Percentiles rank a stretch among this genome's conserved stretches.
Conservation (phyloP, 2,797 vertebrate species). For the Yasuhikotakia modesta region DNA sequence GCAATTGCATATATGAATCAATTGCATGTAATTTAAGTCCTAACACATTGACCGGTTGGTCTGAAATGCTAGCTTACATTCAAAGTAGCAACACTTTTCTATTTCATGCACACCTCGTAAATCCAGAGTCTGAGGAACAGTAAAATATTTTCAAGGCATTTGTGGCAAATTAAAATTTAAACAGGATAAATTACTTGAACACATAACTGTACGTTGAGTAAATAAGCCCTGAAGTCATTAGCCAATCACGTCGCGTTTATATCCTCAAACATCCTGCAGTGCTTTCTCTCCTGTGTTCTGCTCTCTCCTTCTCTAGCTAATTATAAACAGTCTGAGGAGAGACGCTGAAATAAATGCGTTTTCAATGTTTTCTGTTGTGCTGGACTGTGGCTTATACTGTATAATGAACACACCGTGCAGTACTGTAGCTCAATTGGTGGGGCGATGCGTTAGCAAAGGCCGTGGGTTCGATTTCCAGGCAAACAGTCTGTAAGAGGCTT, state of each 20-base stretch:
- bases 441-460: too few relatives aligned
- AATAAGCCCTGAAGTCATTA: constrained; percentile 39
- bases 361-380: neutral
- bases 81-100: neutral
- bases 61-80: too few relatives aligned
- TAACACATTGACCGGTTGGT: too few relatives aligned
- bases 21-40: too few relatives aligned
- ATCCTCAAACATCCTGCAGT: neutral
- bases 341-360: neutral
- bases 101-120: neutral
- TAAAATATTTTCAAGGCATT: constrained; percentile 14
- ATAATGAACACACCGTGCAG: neutral
- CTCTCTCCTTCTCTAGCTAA: neutral
- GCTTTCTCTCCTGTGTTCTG: constrained; percentile 13
- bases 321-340: neutral
- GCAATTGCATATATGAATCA: too few relatives aligned
- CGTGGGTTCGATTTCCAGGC: too few relatives aligned
- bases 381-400: neutral
- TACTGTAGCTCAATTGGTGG: too few relatives aligned
- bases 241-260: constrained; percentile 30
- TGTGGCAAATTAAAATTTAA: constrained; percentile 28
- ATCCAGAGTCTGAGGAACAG: neutral
- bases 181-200: constrained; percentile 13
- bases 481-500: too few relatives aligned
- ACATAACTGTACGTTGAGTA: constrained; percentile 31